phyloP scores from a whole-genome alignment of 2,888 invertebrate genomes.

The Diarsia rubi region DNA sequence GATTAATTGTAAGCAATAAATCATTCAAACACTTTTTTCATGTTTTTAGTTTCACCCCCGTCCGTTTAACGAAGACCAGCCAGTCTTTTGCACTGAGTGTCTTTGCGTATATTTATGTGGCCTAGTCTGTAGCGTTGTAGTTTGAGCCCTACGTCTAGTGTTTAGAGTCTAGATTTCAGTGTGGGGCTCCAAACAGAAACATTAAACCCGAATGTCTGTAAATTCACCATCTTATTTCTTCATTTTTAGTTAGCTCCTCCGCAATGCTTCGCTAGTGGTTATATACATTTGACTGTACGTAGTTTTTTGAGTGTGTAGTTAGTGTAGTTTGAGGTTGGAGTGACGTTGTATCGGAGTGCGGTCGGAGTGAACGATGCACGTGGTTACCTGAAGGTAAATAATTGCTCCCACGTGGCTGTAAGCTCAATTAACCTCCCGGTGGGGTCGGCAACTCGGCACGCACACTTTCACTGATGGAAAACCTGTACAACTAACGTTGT shows the following conservation, averaged over 20 bases:
- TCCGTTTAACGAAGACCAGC: constrained; percentile 67
- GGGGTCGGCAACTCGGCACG: constrained; percentile 79
- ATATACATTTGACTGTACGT: constrained; percentile 69
- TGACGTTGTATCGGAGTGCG: constrained; percentile 53
- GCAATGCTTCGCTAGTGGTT: constrained; percentile 85
- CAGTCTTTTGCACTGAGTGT: constrained; percentile 71
- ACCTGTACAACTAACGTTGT: constrained; percentile 74
- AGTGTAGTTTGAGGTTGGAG: constrained; percentile 60
- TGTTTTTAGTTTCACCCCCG: constrained; percentile 71
- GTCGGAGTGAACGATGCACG: constrained; percentile 75
- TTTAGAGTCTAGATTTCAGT: constrained; percentile 77
- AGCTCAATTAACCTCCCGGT: constrained; percentile 84
- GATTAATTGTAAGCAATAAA: constrained; percentile 66
- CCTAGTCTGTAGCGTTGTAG: constrained; percentile 62
- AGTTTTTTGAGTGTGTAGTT: constrained; percentile 67
- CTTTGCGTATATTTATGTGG: constrained; percentile 78
- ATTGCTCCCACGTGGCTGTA: constrained; percentile 87
- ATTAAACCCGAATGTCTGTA: constrained; percentile 88
- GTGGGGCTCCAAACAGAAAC: constrained; percentile 74
- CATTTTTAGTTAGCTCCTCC: constrained; percentile 88
- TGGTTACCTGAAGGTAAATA: constrained; percentile 88
- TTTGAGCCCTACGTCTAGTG: constrained; percentile 73
- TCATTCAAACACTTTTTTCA: constrained; percentile 64
- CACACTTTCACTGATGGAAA: constrained; percentile 79
- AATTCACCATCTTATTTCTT: constrained; percentile 89